Conservation (phyloP, 2,113 vertebrate species). For the Microtus oregoni region DNA sequence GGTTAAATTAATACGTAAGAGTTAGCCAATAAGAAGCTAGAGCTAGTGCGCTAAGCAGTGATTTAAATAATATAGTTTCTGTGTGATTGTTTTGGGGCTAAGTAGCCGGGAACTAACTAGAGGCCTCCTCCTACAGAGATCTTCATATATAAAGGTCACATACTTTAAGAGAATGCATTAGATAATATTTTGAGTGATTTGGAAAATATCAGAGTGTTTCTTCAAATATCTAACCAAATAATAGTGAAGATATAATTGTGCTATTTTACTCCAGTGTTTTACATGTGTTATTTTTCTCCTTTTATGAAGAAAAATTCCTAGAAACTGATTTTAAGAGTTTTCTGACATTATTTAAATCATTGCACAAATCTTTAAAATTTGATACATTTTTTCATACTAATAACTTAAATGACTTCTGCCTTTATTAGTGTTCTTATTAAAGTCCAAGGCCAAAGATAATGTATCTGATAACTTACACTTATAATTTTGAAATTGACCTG, state of each 20-base stretch:
- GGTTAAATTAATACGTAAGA: no score
- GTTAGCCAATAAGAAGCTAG: no score
- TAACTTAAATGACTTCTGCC: not conserved
- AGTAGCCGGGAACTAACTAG: no score
- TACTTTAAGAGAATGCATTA: not conserved
- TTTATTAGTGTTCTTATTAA: not conserved
- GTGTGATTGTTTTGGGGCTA: no score
- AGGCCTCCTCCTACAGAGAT: not conserved
- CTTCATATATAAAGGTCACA: not conserved
- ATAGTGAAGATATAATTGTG: not conserved
- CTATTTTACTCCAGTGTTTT: not conserved
- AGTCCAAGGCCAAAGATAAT: constrained; percentile 4
- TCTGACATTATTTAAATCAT: not conserved
- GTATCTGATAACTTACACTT: constrained; percentile 19
- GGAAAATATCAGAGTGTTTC: not conserved
- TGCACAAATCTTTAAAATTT: constrained; percentile 15
- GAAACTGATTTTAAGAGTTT: constrained; percentile 15
- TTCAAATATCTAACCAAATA: not conserved
- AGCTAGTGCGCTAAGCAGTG: no score
- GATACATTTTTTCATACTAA: not conserved
- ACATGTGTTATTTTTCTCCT: constrained; percentile 12
- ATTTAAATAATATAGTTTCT: no score
- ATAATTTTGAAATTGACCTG: constrained; percentile 8
- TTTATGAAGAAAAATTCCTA: not conserved
- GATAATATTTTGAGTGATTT: not conserved